Base-by-base conservation (phyloP, 2,113 vertebrate genomes). In the Ictidomys tridecemlineatus region DNA sequence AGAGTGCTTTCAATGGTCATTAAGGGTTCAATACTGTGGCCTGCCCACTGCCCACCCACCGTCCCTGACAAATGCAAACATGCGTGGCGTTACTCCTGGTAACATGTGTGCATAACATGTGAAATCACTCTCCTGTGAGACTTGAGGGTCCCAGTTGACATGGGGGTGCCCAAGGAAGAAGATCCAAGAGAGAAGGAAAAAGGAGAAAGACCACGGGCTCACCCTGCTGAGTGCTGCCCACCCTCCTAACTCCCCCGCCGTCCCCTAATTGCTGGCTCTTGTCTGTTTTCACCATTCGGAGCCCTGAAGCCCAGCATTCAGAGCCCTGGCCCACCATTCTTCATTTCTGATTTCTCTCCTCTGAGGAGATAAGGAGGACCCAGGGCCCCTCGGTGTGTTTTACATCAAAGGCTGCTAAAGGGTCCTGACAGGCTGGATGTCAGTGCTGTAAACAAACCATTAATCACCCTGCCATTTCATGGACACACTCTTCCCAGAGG, bases 401-500 rank as follows among this genome's bases (percentile, higher is more conserved):
- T 98, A 99, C 99, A 99, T 99, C 99, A 99, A 99, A 99, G 99
- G 96, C 98, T 97, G 95, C 97, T 98, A 98, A 97, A 98, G 98
- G 98, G 97, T 98, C 98, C 98, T 99, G 98, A 99, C 99, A 99
- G 98, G 96, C 98, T 98, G 98, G 98, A 98, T 98, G 98, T 98
- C 98, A 98, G 97, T 97, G 98, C 97, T 98, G 98, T 99, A 99
- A 99, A 99, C 98, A 99, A 99, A 99, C 98, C 99, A 99, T 99
- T 99, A 98, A 99, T 99, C 99, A 99, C 98, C 65, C 97, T 98
- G 99, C 98, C 98, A 98, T 98, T 98, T 92, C 97, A 97, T 96
- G 98, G 98, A 98, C 98, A 97, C 96, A 97, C 98, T 98, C 98
- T 98, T 98, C 98, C 98, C 98, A 98, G 95, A 98, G 99, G 99